phyloP scores from a whole-genome alignment of 2,888 invertebrate genomes.

The Frankliniella intonsa region DNA sequence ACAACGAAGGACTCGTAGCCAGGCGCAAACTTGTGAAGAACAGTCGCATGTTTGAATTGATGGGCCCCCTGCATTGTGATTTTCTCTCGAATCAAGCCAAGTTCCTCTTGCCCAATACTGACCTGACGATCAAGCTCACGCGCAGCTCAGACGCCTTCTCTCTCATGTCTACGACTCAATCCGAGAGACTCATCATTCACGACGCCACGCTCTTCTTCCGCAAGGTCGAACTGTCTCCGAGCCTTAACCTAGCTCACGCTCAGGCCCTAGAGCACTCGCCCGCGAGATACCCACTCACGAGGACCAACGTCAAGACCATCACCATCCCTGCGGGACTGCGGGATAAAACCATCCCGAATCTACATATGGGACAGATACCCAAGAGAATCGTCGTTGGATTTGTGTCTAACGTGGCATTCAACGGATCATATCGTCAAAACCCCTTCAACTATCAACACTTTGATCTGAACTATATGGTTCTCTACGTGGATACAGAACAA shows the following conservation, averaged over 20 bases:
- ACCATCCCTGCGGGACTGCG: conserved; percentile 39
- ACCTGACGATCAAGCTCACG: conserved; percentile 37
- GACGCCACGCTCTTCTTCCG: conserved; percentile 38
- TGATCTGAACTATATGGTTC: conserved; percentile 35
- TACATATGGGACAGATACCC: conserved; percentile 42
- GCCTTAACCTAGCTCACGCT: conserved; percentile 39
- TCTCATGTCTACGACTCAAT: conserved; percentile 33
- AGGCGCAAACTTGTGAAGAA: too few species aligned
- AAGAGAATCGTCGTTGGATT: conserved; percentile 41
- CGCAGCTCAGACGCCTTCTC: conserved; percentile 36
- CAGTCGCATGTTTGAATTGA: conserved; percentile 31
- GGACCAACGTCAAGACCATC: conserved; percentile 38
- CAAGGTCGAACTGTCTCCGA: conserved; percentile 38
- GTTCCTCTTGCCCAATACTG: conserved; percentile 38
- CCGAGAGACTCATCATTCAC: conserved; percentile 36
- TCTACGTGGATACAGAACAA: conserved; percentile 38
- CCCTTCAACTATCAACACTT: conserved; percentile 34
- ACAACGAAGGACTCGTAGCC: conserved; percentile 32
- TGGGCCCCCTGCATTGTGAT: conserved; percentile 38
- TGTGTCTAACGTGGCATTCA: neutral
- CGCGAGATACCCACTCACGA: conserved; percentile 39
- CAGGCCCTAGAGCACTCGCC: conserved; percentile 37
- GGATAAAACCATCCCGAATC: conserved; percentile 35
- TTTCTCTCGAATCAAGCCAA: conserved; percentile 39
- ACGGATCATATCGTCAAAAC: neutral